These are phyloP conservation scores for Thunnus maccoyii DNA, from an alignment of 2,113 vertebrate species.

Conservation along the genomic window DNA sequence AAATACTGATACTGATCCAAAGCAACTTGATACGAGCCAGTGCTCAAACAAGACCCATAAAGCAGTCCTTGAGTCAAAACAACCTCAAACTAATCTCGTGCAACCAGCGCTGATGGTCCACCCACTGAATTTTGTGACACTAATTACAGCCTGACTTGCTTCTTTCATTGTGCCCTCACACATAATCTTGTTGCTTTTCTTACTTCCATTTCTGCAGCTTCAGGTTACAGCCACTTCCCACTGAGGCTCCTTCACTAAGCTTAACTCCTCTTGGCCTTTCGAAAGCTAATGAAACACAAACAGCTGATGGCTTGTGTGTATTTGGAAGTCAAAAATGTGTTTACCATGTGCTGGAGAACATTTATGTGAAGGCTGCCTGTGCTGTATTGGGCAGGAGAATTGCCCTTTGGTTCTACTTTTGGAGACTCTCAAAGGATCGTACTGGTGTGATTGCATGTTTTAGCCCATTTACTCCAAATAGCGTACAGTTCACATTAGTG, in stretches of 20 bases:
- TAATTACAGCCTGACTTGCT: conserved; percentile 41
- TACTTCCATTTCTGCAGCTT: conserved; percentile 62
- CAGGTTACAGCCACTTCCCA: conserved; percentile 63
- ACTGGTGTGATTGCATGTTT: conserved; percentile 33
- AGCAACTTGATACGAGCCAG: neutral
- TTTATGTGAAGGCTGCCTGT: conserved; percentile 61
- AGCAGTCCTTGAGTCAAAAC: neutral
- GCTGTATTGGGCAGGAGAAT: conserved; percentile 20
- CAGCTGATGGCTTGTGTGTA: conserved; percentile 62
- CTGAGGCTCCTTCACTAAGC: conserved; percentile 47
- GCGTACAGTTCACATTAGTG: conserved; percentile 24
- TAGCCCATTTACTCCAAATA: conserved; percentile 42
- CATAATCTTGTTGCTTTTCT: conserved; percentile 61
- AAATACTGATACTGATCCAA: too few relatives aligned
- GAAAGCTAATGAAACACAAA: conserved; percentile 76
- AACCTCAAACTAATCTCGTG: neutral
- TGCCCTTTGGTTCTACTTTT: conserved; percentile 47
- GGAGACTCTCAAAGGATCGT: conserved; percentile 16
- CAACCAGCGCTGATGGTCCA: conserved; percentile 7
- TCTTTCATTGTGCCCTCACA: conserved; percentile 57
- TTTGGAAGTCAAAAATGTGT: conserved; percentile 58
- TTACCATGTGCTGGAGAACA: conserved; percentile 44
- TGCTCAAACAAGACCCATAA: neutral
- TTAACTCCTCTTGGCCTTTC: conserved; percentile 50
- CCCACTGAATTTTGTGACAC: conserved; percentile 11